Base-by-base conservation (phyloP, 2,797 vertebrate genomes). In the Argyrosomus regius region DNA sequence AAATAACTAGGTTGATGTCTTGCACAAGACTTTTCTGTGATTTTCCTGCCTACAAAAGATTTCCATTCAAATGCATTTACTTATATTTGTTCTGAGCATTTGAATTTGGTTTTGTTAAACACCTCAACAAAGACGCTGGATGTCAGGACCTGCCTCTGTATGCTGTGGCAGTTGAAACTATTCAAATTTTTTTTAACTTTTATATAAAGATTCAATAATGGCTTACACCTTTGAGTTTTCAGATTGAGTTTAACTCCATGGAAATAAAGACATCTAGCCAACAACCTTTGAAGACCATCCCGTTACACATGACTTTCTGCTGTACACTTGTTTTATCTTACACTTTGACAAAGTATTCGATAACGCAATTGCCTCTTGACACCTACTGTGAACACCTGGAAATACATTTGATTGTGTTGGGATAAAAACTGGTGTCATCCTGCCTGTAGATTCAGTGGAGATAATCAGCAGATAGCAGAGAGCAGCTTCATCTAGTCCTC, bases 1-100 rank as follows among this genome's bases (percentile, higher is more conserved):
- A 86, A 90, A 92, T 89, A 53, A 91, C 68, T 73, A 86, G 89
- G 85, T 92, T 65, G 28, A 77, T 80, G 61, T 85, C 75, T 88
- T 70, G 86, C 85, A 86, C 89, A 87, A 85, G 70, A 83, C 78
- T 66, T 62, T 79, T 82, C 84, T 87, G 79, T 85, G 73, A 87
- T 81, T 88, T 85, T 73, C 64, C 74, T 75, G 31, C 53, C 22
- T 46, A 63, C 59, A 59, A 49, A 84, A 85, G 39, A 59, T 52
- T 87, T 77, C 63, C 57, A 76, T 61, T 68, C n/a, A 68, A 59
- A 68, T 59, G 58, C 60, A 54, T 54, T 9, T n/a, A 0, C 71
- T 26, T 46, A 46, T 14, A 74, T 71, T 72, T 78, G 39, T 54
- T 60, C 17, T 12, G 13, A n/a, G 39, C 6, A 63, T 84, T 76